Percentiles rank a stretch among this genome's conserved stretches.
These are phyloP conservation scores for Uria aalge DNA, from an alignment of 2,113 vertebrate genomes.

Conservation along the genomic window DNA sequence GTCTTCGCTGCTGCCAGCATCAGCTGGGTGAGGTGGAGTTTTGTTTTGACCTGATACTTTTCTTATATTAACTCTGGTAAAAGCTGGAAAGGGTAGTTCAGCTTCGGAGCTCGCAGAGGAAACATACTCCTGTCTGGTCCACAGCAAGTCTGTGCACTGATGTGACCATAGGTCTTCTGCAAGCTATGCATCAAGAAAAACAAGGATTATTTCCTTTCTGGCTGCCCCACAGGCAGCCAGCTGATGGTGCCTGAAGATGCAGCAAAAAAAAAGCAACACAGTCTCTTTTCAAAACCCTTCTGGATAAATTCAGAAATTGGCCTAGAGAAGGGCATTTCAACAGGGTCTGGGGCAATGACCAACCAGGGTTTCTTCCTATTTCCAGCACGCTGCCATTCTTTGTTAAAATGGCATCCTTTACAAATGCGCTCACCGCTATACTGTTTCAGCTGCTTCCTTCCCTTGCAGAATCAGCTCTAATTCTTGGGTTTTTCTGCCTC, in stretches of 20 bases:
- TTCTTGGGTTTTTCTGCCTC: neutral
- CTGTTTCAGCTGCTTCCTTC: neutral
- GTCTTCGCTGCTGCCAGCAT: neutral
- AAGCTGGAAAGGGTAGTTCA: neutral
- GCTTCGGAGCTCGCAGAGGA: neutral
- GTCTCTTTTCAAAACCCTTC: neutral
- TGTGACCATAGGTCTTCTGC: neutral
- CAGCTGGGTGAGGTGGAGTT: neutral
- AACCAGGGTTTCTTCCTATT: neutral
- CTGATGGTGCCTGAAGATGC: neutral
- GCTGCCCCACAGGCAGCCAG: neutral
- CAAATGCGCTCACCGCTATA: neutral
- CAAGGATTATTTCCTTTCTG: neutral
- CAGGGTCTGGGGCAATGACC: neutral
- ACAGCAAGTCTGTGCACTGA: neutral
- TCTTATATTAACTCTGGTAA: neutral
- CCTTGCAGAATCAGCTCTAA: neutral
- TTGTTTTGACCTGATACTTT: neutral
- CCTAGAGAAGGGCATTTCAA: neutral
- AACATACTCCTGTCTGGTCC: neutral
- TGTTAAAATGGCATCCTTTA: neutral
- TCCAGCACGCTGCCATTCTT: neutral
- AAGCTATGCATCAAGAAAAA: neutral
- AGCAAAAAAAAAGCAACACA: neutral
- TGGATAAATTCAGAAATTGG: neutral